Percentiles rank a stretch among this genome's conserved stretches.
Evolutionary conservation across 2,888 invertebrate genomes (phyloP).

Genomic region (Tineola bisselliella): DNA sequence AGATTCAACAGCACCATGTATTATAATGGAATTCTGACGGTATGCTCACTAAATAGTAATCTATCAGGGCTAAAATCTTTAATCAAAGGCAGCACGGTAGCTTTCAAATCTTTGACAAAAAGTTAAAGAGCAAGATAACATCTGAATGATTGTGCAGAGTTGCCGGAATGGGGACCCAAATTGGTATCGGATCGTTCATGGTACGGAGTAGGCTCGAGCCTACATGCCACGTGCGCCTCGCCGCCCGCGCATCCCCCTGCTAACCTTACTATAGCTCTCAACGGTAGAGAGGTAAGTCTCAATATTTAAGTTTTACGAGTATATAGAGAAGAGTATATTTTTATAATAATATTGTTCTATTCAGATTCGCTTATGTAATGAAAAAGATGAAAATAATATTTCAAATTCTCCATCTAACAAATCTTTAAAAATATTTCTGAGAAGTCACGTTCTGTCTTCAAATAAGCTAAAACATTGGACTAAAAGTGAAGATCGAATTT

Average conservation of each 20-base stretch:
- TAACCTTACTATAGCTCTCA: slow-evolving; percentile 77
- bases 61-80: neutral
- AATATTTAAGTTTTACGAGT: no score
- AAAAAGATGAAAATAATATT: neutral
- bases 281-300: slow-evolving; percentile 65
- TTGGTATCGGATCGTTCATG: slow-evolving; percentile 74
- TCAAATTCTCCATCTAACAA: neutral
- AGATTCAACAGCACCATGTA: neutral
- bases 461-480: slow-evolving; percentile 5
- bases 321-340: no score
- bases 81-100: neutral
- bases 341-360: neutral
- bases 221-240: slow-evolving; percentile 75
- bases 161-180: slow-evolving; percentile 73
- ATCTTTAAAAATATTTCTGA: slow-evolving; percentile 5
- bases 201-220: slow-evolving; percentile 74
- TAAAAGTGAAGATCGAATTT: slow-evolving; percentile 8
- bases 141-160: slow-evolving; percentile 58
- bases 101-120: neutral
- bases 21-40: neutral
- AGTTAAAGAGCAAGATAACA: slow-evolving; percentile 5
- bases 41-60: neutral
- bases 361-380: neutral
- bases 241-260: slow-evolving; percentile 74
- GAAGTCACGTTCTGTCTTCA: slow-evolving; percentile 6